A percentile compares a stretch with the other conserved stretches of the same genome.
phyloP scores from a whole-genome alignment of 2,113 vertebrate species.

The Hyperoodon ampullatus region DNA sequence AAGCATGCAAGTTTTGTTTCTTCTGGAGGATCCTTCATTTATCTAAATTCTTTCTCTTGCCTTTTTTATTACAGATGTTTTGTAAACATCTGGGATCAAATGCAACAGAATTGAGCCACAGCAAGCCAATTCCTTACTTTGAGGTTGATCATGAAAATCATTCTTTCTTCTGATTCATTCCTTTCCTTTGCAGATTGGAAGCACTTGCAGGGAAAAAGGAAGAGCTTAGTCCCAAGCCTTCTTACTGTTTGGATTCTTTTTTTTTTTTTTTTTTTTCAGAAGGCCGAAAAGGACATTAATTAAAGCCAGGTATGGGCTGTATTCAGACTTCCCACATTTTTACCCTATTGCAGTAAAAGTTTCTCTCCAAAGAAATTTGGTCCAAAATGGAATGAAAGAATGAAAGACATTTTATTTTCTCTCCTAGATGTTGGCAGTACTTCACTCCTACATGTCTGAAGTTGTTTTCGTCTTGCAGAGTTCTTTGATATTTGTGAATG shows the following conservation, averaged over 20 bases:
- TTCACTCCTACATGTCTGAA: conserved; percentile 73
- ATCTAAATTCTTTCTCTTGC: not conserved
- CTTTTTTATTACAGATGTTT: not conserved
- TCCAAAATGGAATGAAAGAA: conserved; percentile 63
- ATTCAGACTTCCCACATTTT: conserved; percentile 57
- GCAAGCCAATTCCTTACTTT: not conserved
- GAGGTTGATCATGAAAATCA: not conserved
- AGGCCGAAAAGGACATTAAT: conserved; percentile 45
- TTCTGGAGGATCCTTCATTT: not conserved
- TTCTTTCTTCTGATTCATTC: not conserved
- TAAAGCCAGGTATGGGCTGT: conserved; percentile 37
- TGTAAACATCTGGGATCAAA: not conserved
- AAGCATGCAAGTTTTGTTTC: not conserved
- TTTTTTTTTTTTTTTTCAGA: not conserved
- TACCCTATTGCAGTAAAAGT: conserved; percentile 47
- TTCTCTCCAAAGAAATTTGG: conserved; percentile 33
- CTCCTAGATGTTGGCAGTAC: conserved; percentile 46
- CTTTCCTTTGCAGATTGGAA: not conserved
- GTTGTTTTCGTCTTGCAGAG: conserved; percentile 65
- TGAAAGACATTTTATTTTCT: conserved; percentile 68
- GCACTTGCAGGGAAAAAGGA: not conserved
- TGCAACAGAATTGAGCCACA: not conserved
- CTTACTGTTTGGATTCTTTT: not conserved
- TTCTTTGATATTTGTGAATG: conserved; percentile 71
- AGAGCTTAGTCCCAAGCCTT: not conserved